Evolutionary conservation across 1,140 invertebrate species (phyloP).

Genomic region (Drosophila busckii): DNA sequence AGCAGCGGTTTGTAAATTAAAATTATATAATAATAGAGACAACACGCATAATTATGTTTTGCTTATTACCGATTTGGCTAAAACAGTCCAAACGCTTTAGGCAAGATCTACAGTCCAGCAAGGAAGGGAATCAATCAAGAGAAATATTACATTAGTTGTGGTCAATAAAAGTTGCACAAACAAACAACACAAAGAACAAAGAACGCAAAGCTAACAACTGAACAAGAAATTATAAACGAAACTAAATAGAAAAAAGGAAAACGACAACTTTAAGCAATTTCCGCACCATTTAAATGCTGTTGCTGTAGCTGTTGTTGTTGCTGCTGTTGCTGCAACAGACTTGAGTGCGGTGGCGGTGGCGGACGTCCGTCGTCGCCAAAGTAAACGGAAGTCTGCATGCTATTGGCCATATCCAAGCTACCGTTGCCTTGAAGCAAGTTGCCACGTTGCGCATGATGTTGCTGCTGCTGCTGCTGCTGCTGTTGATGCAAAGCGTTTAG

Average conservation of each 20-base stretch:
- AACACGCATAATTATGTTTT: conserved; percentile 37
- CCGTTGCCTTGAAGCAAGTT: conserved; percentile 62
- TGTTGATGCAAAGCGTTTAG: conserved; percentile 59
- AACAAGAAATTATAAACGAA: conserved; percentile 19
- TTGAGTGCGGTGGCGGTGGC: conserved; percentile 84
- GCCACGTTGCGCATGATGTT: conserved; percentile 36
- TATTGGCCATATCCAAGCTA: conserved; percentile 57
- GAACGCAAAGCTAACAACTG: conserved; percentile 19
- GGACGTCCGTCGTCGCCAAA: conserved; percentile 82
- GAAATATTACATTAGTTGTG: conserved; percentile 55
- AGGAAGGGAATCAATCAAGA: conserved; percentile 49
- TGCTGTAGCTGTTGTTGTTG: conserved; percentile 88
- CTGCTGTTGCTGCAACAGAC: conserved; percentile 86
- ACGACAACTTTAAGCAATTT: conserved; percentile 30
- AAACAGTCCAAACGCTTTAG: conserved; percentile 48
- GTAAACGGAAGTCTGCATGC: conserved; percentile 40
- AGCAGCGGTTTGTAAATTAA: neutral
- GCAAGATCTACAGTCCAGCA: conserved; percentile 44
- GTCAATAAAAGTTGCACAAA: conserved; percentile 7
- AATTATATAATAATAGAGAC: neutral
- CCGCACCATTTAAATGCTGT: conserved; percentile 80
- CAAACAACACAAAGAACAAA: conserved; percentile 34
- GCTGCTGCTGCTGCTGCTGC: conserved; percentile 49
- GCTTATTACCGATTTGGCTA: conserved; percentile 52
- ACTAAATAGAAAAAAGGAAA: conserved; percentile 17